A percentile compares a stretch with the other conserved stretches of the same genome.
phyloP scores from a whole-genome alignment of 2,113 vertebrate species.

The Nycticebus coucang region DNA sequence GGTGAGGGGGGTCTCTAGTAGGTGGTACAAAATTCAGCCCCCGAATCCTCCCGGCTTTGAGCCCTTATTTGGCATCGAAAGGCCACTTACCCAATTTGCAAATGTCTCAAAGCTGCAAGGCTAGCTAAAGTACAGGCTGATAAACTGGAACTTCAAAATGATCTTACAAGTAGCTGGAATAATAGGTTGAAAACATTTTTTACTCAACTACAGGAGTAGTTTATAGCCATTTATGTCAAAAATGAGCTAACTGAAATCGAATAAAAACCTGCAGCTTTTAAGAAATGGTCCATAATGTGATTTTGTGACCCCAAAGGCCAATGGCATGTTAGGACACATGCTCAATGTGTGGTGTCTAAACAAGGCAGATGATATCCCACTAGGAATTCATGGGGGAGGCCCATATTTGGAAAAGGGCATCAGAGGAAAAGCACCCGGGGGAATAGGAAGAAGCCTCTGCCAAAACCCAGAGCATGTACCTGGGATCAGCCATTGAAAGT shows the following conservation, averaged over 20 bases:
- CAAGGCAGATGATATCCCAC: neutral
- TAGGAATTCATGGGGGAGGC: neutral
- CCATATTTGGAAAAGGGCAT: neutral
- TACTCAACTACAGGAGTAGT: slow-evolving; percentile 7
- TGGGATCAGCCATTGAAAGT: neutral
- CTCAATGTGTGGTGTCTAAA: neutral
- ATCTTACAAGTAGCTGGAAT: slow-evolving; percentile 28
- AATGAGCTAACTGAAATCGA: slow-evolving; percentile 15
- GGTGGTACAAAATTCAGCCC: neutral
- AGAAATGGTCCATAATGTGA: neutral
- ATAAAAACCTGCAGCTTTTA: neutral
- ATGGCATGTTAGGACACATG: neutral
- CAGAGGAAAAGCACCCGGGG: neutral
- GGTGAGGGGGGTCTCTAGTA: neutral
- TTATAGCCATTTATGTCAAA: slow-evolving; percentile 35
- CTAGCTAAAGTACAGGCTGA: slow-evolving; percentile 16
- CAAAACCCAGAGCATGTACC: neutral
- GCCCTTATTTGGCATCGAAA: neutral
- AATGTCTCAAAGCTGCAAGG: neutral
- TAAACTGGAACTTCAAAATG: slow-evolving; percentile 21
- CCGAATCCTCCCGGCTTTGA: neutral
- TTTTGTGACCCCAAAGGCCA: neutral
- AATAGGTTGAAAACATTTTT: slow-evolving; percentile 48
- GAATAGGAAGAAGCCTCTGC: neutral
- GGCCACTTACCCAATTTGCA: neutral